Base-by-base conservation (phyloP, 2,797 vertebrate genomes). In the Hydrocynus forskahlii region DNA sequence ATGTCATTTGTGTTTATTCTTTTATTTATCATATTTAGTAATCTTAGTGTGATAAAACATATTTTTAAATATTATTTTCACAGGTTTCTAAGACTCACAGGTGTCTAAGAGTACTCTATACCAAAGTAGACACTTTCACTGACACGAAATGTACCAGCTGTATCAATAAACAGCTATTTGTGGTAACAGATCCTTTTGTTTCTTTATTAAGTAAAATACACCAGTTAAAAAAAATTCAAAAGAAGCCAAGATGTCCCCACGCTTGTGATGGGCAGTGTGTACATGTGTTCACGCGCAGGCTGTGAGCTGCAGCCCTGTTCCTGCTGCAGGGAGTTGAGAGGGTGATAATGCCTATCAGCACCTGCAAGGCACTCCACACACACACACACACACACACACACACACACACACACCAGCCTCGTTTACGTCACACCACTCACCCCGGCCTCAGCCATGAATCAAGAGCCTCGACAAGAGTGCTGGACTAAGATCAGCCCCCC, bases 311-410 rank as follows among this genome's bases (percentile, higher is more conserved):
- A 68, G 76, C 63, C 64, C 16, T 79, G 29, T 69, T 76, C 52
- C 78, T 82, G 38, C 45, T 84, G 80, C 70, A 76, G 60, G 35
- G 59, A 78, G 75, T 43, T 59, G 81, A 83, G 81, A 69, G 80
- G 75, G 86, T 75, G 86, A 87, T 85, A 85, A 87, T 67, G 14
- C 59, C 79, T 85, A 85, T 87, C 83, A 83, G 79, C 64, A 40
- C 70, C 81, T 79, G 21, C 79, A 77, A 82, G 82, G 73, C 75
- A 7, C 63, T 40, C 35, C 67, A 60, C 52, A 29, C 29, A 29
- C 29, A 29, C 29, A 29, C 29, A 29, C 29, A 29, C 29, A 78
- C 73, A 63, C 29, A 29, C 29, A 29, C 29, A 29, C 29, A 29
- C 29, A 29, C 29, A 29, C 29, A 78, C 73, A 63, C 62, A 76